Conservation (phyloP, 2,888 invertebrate genomes). For the Mythimna impura region DNA sequence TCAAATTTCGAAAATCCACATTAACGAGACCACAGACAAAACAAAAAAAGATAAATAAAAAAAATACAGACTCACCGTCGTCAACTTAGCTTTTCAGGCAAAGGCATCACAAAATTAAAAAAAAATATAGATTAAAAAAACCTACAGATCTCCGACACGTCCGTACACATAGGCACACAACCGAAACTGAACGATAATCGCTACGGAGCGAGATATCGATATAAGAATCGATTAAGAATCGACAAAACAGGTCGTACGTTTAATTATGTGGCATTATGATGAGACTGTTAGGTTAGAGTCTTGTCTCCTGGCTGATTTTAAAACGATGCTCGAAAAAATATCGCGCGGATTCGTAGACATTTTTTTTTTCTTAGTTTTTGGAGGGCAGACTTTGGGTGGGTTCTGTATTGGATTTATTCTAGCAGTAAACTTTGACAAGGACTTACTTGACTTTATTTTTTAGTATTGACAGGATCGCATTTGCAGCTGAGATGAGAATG, state of each 20-base stretch:
- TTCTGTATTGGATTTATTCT: too few species aligned
- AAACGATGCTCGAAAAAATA: constrained; percentile 80
- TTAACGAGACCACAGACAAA: not conserved
- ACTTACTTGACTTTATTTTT: too few species aligned
- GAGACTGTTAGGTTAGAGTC: constrained; percentile 84
- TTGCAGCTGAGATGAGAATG: too few species aligned
- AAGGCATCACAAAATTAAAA: constrained; percentile 46
- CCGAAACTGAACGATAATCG: constrained; percentile 79
- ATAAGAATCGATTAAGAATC: constrained; percentile 73
- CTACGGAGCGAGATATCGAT: constrained; percentile 69
- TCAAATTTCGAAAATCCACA: not conserved
- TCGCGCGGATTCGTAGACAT: constrained; percentile 77
- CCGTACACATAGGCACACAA: constrained; percentile 82
- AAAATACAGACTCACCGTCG: constrained; percentile 48
- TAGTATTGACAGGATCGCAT: too few species aligned
- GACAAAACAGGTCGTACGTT: constrained; percentile 69
- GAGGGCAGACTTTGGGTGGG: too few species aligned
- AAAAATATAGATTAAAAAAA: constrained; percentile 12
- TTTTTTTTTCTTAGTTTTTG: constrained; percentile 40
- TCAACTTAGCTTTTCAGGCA: constrained; percentile 11
- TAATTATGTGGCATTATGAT: constrained; percentile 75
- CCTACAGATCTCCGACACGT: constrained; percentile 74
- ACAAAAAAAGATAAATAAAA: not conserved
- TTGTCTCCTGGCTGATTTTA: constrained; percentile 87
- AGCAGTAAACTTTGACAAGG: too few species aligned